phyloP scores from a whole-genome alignment of 1,140 invertebrate species.

The Drosophila micromelanica region DNA sequence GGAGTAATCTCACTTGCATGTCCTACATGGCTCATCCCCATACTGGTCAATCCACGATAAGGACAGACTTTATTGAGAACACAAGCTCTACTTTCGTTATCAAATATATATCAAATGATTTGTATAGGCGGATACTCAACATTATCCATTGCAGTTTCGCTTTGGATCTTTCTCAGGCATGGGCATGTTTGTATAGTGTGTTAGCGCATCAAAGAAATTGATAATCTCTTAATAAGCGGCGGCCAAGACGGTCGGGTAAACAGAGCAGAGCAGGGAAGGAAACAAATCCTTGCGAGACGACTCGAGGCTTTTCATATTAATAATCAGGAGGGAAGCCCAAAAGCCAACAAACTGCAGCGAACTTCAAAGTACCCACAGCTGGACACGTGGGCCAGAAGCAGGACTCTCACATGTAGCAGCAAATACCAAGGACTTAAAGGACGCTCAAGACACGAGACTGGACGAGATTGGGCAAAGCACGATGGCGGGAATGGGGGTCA shows the following conservation, averaged over 20 bases:
- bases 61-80: too few relatives aligned
- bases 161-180: neutral
- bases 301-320: conserved; percentile 38
- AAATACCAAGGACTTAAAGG: neutral
- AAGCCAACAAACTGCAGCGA: conserved; percentile 57
- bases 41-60: too few relatives aligned
- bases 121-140: too few relatives aligned
- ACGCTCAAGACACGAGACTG: neutral
- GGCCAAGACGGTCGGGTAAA: conserved; percentile 52
- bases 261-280: conserved; percentile 31
- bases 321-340: conserved; percentile 54
- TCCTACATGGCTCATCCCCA: too few relatives aligned
- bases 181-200: conserved; percentile 38
- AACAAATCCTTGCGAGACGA: conserved; percentile 6
- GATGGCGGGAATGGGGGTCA: neutral
- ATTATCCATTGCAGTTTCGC: too few relatives aligned
- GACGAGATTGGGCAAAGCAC: too few relatives aligned
- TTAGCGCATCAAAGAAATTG: conserved; percentile 76
- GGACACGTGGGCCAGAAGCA: conserved; percentile 30
- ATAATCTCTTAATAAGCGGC: conserved; percentile 78
- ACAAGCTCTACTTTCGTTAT: too few relatives aligned
- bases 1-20: too few relatives aligned
- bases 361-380: conserved; percentile 55
- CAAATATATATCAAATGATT: too few relatives aligned
- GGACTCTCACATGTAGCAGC: neutral